Base-by-base conservation (phyloP, 1,140 invertebrate species). In the Caerostris darwini region DNA sequence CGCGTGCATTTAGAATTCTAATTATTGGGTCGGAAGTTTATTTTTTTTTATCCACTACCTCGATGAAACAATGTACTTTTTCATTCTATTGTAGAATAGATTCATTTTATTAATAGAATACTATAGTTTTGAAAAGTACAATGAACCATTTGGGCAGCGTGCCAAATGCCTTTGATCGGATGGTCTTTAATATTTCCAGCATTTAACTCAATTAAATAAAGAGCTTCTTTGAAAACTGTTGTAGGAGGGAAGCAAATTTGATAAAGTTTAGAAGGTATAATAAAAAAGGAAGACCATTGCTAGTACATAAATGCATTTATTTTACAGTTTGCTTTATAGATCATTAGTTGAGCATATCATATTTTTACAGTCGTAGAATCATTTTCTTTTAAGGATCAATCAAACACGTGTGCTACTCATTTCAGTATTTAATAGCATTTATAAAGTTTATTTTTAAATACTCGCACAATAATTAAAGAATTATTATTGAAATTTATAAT, bases 191-290 rank as follows among this genome's bases (percentile, higher is more conserved):
- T 77, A 77, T 77, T 77, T 77, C 71, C 71, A 50, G 50, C 8
- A 77, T 77, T 77, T 77, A 77, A 77, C 53, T 77, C 71, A 77
- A 77, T 77, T 77, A 77, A 77, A 77, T 77, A 53, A 77, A 53
- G 19, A 5, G 34, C 34, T 34, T 34, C 50, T 12, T 77, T 77
- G 19, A 53, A 77, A 77, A 50, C 12, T 34, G 34, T 77, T 77
- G 34, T 50, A 3, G 34, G 34, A 77, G 19, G 5, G 71, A 77
- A 77, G 53, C 50, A 53, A 5, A 8, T 53, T 77, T 34, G 7
- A 53, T 77, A 50, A 77, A 53, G 50, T 12, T 50, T 53, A 50
- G 34, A 77, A 50, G 19, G 34, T 8, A 50, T 12, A 50, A 77
- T 77, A 77, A 77, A 77, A 77, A 77, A 34, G 34, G 34, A 34